A percentile compares a stretch with the other conserved stretches of the same genome.
Conservation (phyloP, 1,140 invertebrate species). For the Pachypeltis micranthus region DNA sequence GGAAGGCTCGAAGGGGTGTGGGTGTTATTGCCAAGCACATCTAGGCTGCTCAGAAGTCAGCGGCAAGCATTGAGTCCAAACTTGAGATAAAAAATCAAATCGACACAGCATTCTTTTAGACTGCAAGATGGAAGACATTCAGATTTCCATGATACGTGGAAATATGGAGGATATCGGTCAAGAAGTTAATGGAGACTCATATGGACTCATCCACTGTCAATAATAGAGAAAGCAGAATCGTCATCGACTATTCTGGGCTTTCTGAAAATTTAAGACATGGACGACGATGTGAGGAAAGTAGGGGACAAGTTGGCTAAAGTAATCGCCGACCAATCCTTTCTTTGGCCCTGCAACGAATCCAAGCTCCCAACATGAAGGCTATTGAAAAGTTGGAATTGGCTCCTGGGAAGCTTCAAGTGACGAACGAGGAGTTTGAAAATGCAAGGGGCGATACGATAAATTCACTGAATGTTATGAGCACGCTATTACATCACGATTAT, state of each 20-base stretch:
- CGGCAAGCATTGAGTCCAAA: conserved; percentile 71
- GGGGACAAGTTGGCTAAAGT: conserved; percentile 71
- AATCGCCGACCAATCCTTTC: conserved; percentile 72
- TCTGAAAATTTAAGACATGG: conserved; percentile 71
- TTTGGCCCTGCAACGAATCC: conserved; percentile 87
- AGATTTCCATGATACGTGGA: conserved; percentile 75
- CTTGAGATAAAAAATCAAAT: conserved; percentile 86
- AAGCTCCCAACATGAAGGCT: conserved; percentile 94
- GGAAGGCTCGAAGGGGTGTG: conserved; percentile 74
- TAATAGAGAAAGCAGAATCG: conserved; percentile 61
- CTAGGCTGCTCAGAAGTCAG: conserved; percentile 71
- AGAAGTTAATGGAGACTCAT: conserved; percentile 32
- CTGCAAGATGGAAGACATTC: conserved; percentile 94
- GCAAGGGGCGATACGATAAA: conserved; percentile 81
- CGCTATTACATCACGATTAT: too few relatives aligned
- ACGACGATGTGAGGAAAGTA: conserved; percentile 81
- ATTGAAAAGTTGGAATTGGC: conserved; percentile 89
- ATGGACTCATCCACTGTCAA: conserved; percentile 40
- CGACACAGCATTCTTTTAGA: conserved; percentile 83
- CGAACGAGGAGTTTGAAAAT: conserved; percentile 93
- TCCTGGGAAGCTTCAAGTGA: conserved; percentile 85
- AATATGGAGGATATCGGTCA: conserved; percentile 82
- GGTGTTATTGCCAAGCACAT: conserved; percentile 83
- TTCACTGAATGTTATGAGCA: conserved; percentile 98
- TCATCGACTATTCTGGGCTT: conserved; percentile 73